These are phyloP conservation scores for Lycopodina hypogea DNA, from an alignment of 37 sponge, comb jelly and placozoan species.

Conservation along the genomic window DNA sequence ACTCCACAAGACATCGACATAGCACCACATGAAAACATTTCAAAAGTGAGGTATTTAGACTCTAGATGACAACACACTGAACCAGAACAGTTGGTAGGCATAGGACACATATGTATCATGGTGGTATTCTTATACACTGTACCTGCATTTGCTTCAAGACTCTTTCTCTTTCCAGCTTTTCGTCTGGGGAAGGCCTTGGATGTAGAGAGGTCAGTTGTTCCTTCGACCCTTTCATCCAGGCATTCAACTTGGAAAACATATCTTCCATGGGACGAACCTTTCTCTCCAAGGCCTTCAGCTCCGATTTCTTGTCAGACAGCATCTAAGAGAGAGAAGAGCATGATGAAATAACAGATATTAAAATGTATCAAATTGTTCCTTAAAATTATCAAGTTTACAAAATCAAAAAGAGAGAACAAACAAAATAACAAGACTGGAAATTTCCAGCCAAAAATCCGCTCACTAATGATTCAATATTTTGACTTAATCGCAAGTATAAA, in stretches of 20 bases:
- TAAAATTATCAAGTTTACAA: no score
- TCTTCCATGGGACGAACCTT: conserved; percentile 59
- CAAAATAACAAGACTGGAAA: no score
- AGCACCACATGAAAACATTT: no score
- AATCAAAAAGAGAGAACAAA: no score
- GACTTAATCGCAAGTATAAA: no score
- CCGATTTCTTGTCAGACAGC: conserved; percentile 14
- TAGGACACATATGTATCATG: no score
- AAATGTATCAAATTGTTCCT: background rate
- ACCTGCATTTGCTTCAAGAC: conserved; percentile 26
- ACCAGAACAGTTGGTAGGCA: background rate
- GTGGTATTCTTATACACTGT: no score
- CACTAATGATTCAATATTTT: no score
- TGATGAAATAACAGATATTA: background rate
- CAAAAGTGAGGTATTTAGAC: no score
- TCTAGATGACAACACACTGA: background rate
- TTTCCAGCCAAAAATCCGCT: no score
- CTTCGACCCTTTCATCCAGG: conserved; percentile 16
- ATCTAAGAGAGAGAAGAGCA: conserved; percentile 8
- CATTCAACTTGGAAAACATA: conserved; percentile 23
- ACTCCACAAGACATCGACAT: no score
- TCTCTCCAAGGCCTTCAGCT: conserved; percentile 20
- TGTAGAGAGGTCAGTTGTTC: conserved; percentile 12
- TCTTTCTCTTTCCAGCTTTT: conserved; percentile 10
- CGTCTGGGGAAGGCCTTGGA: background rate